Percentiles rank a stretch among this genome's conserved stretches.
Conservation (phyloP, 2,888 invertebrate genomes). For the Escarpia spicata region DNA sequence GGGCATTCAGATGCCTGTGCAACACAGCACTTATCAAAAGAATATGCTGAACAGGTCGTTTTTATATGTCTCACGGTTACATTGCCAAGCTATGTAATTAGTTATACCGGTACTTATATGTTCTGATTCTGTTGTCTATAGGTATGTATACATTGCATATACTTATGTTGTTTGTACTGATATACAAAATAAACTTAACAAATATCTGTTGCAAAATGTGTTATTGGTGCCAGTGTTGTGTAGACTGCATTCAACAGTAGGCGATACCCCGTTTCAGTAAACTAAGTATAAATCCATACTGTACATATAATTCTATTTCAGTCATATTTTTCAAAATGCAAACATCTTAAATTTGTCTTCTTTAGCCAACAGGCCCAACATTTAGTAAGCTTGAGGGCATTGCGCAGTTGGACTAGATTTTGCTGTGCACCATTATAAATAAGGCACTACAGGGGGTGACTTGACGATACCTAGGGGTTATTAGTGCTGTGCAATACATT, state of each 20-base stretch:
- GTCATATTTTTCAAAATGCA: too few species aligned
- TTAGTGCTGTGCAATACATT: too few species aligned
- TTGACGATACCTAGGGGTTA: too few species aligned
- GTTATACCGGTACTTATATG: neutral
- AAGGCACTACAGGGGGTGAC: too few species aligned
- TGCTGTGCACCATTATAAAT: too few species aligned
- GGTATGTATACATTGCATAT: neutral
- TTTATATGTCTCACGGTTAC: neutral
- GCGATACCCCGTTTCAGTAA: too few species aligned
- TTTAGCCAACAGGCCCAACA: too few species aligned
- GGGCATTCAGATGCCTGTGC: neutral
- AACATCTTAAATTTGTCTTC: too few species aligned
- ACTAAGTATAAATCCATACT: too few species aligned
- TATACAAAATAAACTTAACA: neutral
- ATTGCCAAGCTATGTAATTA: conserved; percentile 6
- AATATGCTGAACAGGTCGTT: neutral
- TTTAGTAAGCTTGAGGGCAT: too few species aligned
- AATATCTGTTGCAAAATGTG: neutral
- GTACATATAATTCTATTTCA: too few species aligned
- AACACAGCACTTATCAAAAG: neutral
- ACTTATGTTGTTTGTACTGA: neutral
- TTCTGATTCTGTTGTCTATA: neutral
- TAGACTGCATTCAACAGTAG: neutral
- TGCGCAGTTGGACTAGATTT: too few species aligned
- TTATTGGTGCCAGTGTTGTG: neutral